Percentiles rank a stretch among this genome's conserved stretches.
Conservation (phyloP, 2,797 vertebrate species). For the Buceros bicornis region DNA sequence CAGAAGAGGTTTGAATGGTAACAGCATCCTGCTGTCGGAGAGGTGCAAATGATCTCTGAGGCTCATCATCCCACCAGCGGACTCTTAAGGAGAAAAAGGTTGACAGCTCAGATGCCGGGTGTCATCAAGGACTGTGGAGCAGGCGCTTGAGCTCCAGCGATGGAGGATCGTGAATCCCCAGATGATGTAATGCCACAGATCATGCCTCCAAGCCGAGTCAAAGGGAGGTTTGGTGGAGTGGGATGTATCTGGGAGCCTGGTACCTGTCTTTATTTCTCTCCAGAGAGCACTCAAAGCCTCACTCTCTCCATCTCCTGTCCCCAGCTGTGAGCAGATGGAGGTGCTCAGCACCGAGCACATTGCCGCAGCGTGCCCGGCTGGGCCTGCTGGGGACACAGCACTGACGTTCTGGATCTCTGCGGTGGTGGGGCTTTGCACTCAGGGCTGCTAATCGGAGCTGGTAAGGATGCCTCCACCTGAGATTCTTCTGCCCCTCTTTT, state of each 20-base stretch:
- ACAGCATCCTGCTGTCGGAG: background rate
- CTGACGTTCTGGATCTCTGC: background rate
- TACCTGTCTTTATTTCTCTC: background rate
- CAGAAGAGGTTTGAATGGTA: background rate
- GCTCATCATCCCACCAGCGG: background rate
- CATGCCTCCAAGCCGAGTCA: background rate
- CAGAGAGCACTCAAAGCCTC: background rate
- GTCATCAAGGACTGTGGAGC: background rate
- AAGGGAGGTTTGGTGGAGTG: background rate
- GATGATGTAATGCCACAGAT: background rate
- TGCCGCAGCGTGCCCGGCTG: accelerated
- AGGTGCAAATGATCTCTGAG: background rate
- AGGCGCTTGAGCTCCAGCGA: background rate
- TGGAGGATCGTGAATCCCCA: background rate
- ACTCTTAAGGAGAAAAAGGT: background rate
- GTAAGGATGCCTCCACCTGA: background rate
- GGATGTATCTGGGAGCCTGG: background rate
- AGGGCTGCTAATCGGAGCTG: background rate
- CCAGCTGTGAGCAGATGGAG: background rate
- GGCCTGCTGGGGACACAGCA: no score
- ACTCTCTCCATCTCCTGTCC: background rate
- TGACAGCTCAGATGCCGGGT: accelerated
- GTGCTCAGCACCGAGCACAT: background rate
- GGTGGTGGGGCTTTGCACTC: background rate
- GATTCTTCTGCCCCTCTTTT: background rate